phyloP scores from a whole-genome alignment of 2,888 invertebrate genomes.

The Tetropium fuscum region DNA sequence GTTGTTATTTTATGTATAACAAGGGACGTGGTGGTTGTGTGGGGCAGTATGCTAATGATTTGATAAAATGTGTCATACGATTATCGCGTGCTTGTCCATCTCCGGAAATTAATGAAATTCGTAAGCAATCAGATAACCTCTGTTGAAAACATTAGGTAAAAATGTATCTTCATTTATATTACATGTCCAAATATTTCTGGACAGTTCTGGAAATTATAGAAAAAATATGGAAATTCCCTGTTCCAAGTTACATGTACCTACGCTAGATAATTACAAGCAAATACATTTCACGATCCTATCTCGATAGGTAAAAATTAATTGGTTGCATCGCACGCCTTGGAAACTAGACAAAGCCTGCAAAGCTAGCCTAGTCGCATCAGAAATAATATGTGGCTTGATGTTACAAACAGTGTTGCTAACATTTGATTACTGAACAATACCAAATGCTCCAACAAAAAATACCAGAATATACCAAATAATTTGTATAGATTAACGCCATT shows the following conservation, averaged over 20 bases:
- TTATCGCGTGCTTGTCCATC: conserved; percentile 30
- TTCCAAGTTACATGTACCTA: conserved; percentile 11
- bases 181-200: conserved; percentile 32
- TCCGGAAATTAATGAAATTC: conserved; percentile 31
- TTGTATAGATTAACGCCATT: too few relatives aligned
- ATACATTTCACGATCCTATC: conserved; percentile 18
- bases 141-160: conserved; percentile 49
- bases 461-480: too few relatives aligned
- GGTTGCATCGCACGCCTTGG: conserved; percentile 18
- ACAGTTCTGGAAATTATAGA: conserved; percentile 6
- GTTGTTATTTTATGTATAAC: conserved; percentile 30
- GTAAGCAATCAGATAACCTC: conserved; percentile 46
- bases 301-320: conserved; percentile 19
- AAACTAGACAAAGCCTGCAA: conserved; percentile 9
- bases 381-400: too few relatives aligned
- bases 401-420: too few relatives aligned
- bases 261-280: conserved; percentile 9
- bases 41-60: conserved; percentile 23
- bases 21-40: conserved; percentile 10
- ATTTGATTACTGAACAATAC: too few relatives aligned
- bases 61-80: conserved; percentile 25
- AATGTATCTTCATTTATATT: conserved; percentile 48
- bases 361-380: too few relatives aligned
- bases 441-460: too few relatives aligned
- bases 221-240: conserved; percentile 24